A percentile compares a stretch with the other conserved stretches of the same genome.
phyloP scores from a whole-genome alignment of 2,888 invertebrate genomes.

The Hymenopus coronatus region DNA sequence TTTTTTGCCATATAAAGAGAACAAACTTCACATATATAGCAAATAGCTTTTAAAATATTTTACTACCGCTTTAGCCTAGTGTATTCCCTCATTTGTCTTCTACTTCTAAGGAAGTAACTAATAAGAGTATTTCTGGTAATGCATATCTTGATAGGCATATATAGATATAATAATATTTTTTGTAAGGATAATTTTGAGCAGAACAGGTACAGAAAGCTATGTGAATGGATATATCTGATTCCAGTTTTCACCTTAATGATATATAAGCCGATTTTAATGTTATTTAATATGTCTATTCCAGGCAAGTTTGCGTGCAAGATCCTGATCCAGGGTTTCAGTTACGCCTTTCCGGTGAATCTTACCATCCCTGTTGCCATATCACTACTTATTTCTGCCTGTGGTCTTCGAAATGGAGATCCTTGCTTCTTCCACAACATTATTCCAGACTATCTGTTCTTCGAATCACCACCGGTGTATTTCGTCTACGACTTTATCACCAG shows the following conservation, averaged over 20 bases:
- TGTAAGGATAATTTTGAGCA: too few species aligned
- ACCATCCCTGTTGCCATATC: slow-evolving; percentile 72
- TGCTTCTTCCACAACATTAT: slow-evolving; percentile 62
- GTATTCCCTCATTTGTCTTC: too few species aligned
- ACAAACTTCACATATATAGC: too few species aligned
- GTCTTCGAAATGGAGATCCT: slow-evolving; percentile 60
- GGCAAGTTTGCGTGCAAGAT: slow-evolving; percentile 85
- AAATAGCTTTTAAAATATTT: too few species aligned
- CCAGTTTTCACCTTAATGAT: not conserved
- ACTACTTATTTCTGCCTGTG: slow-evolving; percentile 64
- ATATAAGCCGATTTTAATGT: not conserved
- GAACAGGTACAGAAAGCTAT: too few species aligned
- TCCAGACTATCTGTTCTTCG: slow-evolving; percentile 55
- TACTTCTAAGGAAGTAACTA: too few species aligned
- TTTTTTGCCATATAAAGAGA: too few species aligned
- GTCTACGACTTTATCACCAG: slow-evolving; percentile 55
- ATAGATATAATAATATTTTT: too few species aligned
- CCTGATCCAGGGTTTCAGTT: slow-evolving; percentile 83
- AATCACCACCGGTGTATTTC: slow-evolving; percentile 50
- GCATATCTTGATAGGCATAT: too few species aligned
- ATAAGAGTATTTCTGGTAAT: too few species aligned
- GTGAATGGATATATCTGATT: too few species aligned
- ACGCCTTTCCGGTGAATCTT: slow-evolving; percentile 77
- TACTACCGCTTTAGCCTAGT: too few species aligned
- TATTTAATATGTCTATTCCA: slow-evolving; percentile 35